Base-by-base conservation (phyloP, 1,140 invertebrate genomes). In the Temnothorax longispinosus region DNA sequence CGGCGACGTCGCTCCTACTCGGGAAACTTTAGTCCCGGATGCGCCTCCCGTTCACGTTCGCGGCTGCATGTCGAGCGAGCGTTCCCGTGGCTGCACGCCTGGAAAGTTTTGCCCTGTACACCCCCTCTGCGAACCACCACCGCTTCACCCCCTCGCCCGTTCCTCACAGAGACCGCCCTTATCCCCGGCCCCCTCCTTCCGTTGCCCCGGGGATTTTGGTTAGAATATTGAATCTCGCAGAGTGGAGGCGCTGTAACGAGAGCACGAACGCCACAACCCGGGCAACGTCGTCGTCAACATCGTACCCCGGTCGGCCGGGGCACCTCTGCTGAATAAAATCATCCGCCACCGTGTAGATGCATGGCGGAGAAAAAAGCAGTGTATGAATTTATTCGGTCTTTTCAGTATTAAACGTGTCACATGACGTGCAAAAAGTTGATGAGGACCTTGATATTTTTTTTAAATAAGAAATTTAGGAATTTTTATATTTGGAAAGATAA, bases 141-240 rank as follows among this genome's bases (percentile, higher is more conserved):
- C 88, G 54, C 50, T 56, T 64, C 54, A 21, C 78, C 72, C 27
- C 44, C 67, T 41, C 44, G 56, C 75, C 52, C 41, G 38, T 67
- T 41, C 18, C 50, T 32, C 21, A 67, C 35, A 41, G 32, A 67
- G 54, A 84, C 65, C 65, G 77, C 67, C 85, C 62, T 84, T 71
- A 52, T 75, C 85, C 44, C 77, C 74, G 47, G 38, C 32, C 18
- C 82, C 71, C 76, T 35, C 77, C 72, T 35, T 90, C 89, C 91
- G 91, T 94, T 93, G 94, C 94, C 93, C 94, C 91, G 91, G 94
- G 94, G 94, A 95, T 95, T 95, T 95, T 94, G 94, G 94, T 95
- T 95, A 94, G 94, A 95, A 95, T 95, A 95, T 95, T 95, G 94
- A 95, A 95, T 95, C 94, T 94, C 75, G 91, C 93, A 90, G 93